Base-by-base conservation (phyloP, 1,140 invertebrate genomes). In the Rhopalosiphum maidis region DNA sequence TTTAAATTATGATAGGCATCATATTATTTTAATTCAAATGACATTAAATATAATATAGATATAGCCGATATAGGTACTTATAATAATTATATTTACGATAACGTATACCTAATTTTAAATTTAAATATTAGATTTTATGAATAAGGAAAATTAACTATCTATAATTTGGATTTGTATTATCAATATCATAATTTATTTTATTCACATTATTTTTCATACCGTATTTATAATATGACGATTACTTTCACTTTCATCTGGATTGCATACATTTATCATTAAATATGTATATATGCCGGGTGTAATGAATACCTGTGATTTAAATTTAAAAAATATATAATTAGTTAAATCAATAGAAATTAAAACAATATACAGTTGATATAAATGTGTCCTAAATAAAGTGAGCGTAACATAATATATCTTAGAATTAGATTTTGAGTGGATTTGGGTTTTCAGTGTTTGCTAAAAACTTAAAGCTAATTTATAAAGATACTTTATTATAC, bases 201-300 rank as follows among this genome's bases (percentile, higher is more conserved):
- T 51, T 68, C 30, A 83, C 22, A 83, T 46, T 60, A 83, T 46
- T 60, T 18, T 30, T 41, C 91, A 54, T 85, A 92, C 91, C 55
- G 7, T 9, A 15, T 54, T 83, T 83, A 41, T 85, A 6, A 85
- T 25, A 41, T 0, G 7, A 37, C 48, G 8, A 55, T 85, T 92
- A 21, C 41, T 85, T 37, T 92, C 77, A 15, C 35, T 85, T 11
- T 92, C 46, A 41, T 51, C 91, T 92, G 91, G 91, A 92, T 54
- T 30, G 21, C 91, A 92, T 9, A 92, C 1, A 85, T 85, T n/a
- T 11, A 41, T 21, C 0, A 37, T 6, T 83, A 91, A 41, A 18
- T 85, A 37, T 18, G 1, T 54, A 0, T 11, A 85, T 15, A 85
- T 21, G 0, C 48, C 91, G 23, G 91, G 91, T 35, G 43, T 35